Evolutionary conservation across 1,140 invertebrate genomes (phyloP), one percentile per base, ranked within the genome.

Genomic region (Anastrepha obliqua): DNA sequence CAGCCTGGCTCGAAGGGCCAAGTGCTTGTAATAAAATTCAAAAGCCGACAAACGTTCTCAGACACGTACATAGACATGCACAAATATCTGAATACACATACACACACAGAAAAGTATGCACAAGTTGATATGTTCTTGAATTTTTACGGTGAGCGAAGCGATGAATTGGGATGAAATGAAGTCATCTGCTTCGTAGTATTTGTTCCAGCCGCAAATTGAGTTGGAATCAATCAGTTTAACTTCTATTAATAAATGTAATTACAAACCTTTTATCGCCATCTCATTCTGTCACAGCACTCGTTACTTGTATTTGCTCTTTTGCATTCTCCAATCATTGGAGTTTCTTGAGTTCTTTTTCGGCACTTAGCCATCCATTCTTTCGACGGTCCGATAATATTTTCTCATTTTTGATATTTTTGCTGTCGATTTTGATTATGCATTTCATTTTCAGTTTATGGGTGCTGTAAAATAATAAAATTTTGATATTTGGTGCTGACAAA

Each of bases 1-100:
- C 29, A 85, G 55, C 29, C 15, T 65, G 9, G 81, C 81, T 62
- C 62, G 29, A 60, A 62, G 85, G 29, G 59, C 29, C 58, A 39
- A 60, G 9, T 60, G 85, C 59, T 39, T 86, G 85, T 51, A 86
- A 86, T 86, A 86, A 55, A 86, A 86, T 13, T 86, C 29, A 86
- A 86, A 86, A 86, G 58, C 85, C 85, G 85, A 86, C 85, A 86
- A 86, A 86, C 55, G 85, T 86, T 60, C 20, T 60, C 55, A 60
- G 51, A 17, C 17, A 8, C 42, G 59, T 60, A 59, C 4, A 62
- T 47, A n/a, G 20, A 39, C 29, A 60, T 39, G 29, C 13, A 47
- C 9, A 60, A 39, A 62, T 59, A 60, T 62, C 1, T 47, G 44
- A 13, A 20, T 78, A 20, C n/a, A 2, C 2, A 0, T 78, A 3